A percentile compares a stretch with the other conserved stretches of the same genome.
Conservation (phyloP, 2,888 invertebrate species). For the Cactoblastis cactorum region DNA sequence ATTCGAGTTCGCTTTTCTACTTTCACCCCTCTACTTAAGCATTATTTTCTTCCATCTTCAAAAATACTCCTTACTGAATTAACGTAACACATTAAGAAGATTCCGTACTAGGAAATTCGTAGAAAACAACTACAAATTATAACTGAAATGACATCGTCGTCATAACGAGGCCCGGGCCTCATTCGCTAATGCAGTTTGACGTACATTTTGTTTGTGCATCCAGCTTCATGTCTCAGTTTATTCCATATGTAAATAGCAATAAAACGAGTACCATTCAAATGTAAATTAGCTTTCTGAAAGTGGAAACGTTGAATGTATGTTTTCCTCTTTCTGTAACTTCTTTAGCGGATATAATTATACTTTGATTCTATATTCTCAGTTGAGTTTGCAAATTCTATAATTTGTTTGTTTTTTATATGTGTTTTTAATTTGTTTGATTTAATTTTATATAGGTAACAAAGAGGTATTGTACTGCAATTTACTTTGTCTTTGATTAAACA, state of each 20-base stretch:
- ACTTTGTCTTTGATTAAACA: no score
- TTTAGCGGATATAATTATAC: not conserved
- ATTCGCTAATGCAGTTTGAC: conserved; percentile 38
- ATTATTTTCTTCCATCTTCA: no score
- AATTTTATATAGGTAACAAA: no score
- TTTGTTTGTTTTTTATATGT: not conserved
- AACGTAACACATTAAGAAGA: no score
- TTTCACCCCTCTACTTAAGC: no score
- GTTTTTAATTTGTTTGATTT: no score
- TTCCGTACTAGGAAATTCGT: no score
- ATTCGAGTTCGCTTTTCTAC: no score
- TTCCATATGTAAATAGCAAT: conserved; percentile 12
- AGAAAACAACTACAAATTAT: not conserved
- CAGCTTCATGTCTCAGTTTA: conserved; percentile 10
- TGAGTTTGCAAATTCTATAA: not conserved
- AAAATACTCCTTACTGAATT: no score
- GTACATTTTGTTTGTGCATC: conserved; percentile 14
- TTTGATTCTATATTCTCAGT: not conserved
- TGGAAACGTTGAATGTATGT: not conserved
- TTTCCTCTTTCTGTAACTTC: not conserved
- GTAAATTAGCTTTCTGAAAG: conserved; percentile 4
- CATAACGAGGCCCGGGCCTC: conserved; percentile 24
- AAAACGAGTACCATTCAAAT: conserved; percentile 7
- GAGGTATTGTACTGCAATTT: no score
- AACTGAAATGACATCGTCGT: not conserved